Conservation (phyloP, 37 sponge, comb jelly and placozoan species). For the Petrosia ficiformis region DNA sequence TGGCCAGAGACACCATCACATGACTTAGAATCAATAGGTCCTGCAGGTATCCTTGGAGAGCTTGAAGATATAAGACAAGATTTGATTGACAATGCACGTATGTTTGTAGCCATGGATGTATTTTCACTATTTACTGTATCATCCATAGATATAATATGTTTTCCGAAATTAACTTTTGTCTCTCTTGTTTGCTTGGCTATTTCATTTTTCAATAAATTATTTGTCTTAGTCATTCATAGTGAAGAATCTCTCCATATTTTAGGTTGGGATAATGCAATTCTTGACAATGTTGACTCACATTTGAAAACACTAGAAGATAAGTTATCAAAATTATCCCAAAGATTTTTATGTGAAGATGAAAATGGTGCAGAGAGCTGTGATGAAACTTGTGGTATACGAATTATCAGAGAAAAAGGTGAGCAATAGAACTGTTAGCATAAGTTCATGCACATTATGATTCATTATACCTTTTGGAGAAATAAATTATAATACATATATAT, state of each 20-base stretch:
- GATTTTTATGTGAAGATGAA: slow-evolving; percentile 14
- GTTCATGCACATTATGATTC: neutral
- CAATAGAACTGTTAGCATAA: neutral
- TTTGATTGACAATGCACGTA: slow-evolving; percentile 48
- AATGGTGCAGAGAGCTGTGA: neutral
- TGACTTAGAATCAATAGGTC: neutral
- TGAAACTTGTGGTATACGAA: slow-evolving; percentile 17
- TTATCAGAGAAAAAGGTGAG: slow-evolving; percentile 14
- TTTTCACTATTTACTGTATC: too few relatives aligned
- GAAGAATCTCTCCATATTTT: too few relatives aligned
- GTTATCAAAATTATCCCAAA: neutral
- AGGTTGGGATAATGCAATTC: slow-evolving; percentile 29
- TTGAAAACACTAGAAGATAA: slow-evolving; percentile 14
- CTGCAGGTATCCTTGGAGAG: neutral
- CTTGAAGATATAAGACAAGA: slow-evolving; percentile 52
- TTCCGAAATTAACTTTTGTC: too few relatives aligned
- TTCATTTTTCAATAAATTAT: too few relatives aligned
- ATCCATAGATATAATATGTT: too few relatives aligned
- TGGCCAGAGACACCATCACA: slow-evolving; percentile 1
- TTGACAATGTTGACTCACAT: slow-evolving; percentile 17
- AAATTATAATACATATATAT: too few relatives aligned
- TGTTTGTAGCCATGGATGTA: too few relatives aligned
- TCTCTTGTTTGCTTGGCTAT: too few relatives aligned
- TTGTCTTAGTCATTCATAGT: too few relatives aligned
- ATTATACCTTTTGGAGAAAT: too few relatives aligned